Conservation (phyloP, 2,888 invertebrate genomes). For the Tipula vernalis region DNA sequence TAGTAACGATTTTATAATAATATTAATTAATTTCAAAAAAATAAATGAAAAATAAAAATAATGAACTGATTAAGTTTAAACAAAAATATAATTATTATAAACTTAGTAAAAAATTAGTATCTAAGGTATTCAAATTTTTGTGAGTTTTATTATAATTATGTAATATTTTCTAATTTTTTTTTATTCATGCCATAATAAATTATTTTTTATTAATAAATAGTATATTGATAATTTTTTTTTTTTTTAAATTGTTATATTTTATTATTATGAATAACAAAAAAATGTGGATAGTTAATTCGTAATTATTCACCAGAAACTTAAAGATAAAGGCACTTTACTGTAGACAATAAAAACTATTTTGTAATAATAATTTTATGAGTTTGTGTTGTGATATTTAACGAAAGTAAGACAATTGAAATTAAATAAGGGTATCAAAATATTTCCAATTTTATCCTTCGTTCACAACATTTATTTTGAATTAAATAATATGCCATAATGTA, state of each 20-base stretch:
- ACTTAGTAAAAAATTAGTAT: background rate
- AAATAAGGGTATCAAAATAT: too few relatives aligned
- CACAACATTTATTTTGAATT: background rate
- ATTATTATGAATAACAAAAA: background rate
- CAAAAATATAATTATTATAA: background rate
- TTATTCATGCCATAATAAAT: background rate
- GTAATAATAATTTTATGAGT: background rate
- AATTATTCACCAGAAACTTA: background rate
- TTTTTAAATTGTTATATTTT: background rate
- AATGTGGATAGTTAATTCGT: too few relatives aligned
- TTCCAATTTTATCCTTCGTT: background rate
- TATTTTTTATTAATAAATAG: background rate
- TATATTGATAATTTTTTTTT: background rate
- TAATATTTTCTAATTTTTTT: background rate
- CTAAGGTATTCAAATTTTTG: background rate
- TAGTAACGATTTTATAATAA: background rate
- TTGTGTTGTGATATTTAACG: background rate
- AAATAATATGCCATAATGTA: background rate
- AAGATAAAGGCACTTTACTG: background rate
- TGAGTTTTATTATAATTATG: background rate
- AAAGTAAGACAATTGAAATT: background rate
- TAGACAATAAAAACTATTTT: background rate
- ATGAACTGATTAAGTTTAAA: background rate
- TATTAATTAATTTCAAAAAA: background rate
- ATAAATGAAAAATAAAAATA: background rate